Evolutionary conservation across 2,113 vertebrate species (phyloP), one percentile per base, ranked within the genome.

Genomic region (Coracopsis vasa): DNA sequence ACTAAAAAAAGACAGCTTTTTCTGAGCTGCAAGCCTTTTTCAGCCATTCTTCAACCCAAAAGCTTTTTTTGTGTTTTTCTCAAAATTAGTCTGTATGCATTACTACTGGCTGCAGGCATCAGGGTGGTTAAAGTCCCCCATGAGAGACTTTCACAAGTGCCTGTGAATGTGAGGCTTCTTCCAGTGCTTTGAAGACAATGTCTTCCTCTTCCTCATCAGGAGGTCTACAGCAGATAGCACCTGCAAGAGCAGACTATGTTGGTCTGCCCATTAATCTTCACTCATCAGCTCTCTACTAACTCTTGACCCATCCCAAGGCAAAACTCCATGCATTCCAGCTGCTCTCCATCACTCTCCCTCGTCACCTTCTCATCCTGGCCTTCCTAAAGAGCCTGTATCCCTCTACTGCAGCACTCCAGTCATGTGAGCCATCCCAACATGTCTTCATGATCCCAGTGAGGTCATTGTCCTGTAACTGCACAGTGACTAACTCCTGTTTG

Each of bases 71-170:
- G 6, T 69, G 5, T 65, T 72, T 75, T 80, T 54, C 39, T 80
- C 28, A 45, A 67, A 83, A 62, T 51, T 16, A 6, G 9, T 33
- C 31, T 62, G 5, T 74, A 33, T 58, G 5, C 61, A 39, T 4
- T 86, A 80, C 50, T 66, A 41, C 23, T 8, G 23, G 24, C 37
- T 69, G 16, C 31, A 48, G 31, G 7, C 48, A 54, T 60, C 42
- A 72, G 25, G 8, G 18, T 48, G 29, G 16, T 53, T 82, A 6
- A 70, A 70, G 28, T 0, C 0, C 6, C 8, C 7, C 23, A 16
- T 20, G 16, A 80, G 62, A 14, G 20, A 47, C 31, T 64, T 48
- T 48, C 16, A 35, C 24, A 17, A 13, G 21, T 10, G 24, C 11
- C 25, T 80, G 10, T 71, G 41, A 86, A 45, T 5, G 20, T 35